These are phyloP conservation scores for Nothocercus julius DNA, from an alignment of 2,113 vertebrate genomes.

Conservation along the genomic window DNA sequence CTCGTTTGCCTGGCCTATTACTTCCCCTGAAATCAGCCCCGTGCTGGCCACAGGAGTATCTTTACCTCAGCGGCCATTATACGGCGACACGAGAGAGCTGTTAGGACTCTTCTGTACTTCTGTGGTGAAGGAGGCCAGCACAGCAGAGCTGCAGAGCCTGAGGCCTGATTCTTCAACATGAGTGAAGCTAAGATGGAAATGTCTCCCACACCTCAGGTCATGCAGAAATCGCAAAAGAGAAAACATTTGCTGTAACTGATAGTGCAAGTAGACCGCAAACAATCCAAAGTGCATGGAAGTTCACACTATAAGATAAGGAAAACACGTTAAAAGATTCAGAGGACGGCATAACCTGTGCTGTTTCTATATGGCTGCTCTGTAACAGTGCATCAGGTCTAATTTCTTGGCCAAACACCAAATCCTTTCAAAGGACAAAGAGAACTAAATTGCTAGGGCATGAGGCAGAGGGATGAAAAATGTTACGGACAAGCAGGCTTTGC, in stretches of 20 bases:
- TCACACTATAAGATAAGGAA: neutral
- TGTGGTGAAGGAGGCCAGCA: neutral
- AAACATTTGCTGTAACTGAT: neutral
- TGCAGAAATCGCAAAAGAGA: slow-evolving; percentile 2
- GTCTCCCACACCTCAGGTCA: neutral
- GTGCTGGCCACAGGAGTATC: neutral
- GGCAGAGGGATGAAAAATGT: neutral
- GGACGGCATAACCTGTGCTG: neutral
- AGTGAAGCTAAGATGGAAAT: neutral
- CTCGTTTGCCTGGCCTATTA: neutral
- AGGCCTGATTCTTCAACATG: neutral
- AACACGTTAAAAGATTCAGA: neutral
- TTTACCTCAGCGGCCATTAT: neutral
- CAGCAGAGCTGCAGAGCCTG: neutral
- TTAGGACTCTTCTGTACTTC: neutral
- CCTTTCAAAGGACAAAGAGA: neutral
- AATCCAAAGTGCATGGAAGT: neutral
- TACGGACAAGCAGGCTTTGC: neutral
- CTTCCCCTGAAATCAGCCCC: neutral
- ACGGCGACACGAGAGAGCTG: neutral
- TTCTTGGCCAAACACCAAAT: neutral
- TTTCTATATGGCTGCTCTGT: neutral
- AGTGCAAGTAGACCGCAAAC: neutral
- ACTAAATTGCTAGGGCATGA: neutral
- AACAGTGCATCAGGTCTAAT: neutral